Conservation (phyloP, 2,797 vertebrate species). For the Myripristis jacobus region DNA sequence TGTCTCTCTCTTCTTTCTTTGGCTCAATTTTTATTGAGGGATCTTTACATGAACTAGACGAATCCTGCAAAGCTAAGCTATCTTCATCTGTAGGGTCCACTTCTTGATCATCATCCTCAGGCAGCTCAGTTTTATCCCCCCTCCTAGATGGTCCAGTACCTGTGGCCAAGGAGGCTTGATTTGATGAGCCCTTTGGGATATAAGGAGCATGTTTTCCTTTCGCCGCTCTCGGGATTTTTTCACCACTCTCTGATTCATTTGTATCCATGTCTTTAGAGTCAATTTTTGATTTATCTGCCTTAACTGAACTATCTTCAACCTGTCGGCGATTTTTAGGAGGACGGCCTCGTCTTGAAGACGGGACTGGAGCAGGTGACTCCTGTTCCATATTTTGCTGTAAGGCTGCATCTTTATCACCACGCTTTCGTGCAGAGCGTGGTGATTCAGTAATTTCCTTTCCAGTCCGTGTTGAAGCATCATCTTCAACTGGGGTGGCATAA, state of each 20-base stretch:
- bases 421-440: conserved; percentile 89
- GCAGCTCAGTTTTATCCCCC: conserved; percentile 83
- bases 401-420: conserved; percentile 86
- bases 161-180: conserved; percentile 72
- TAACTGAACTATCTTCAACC: conserved; percentile 85
- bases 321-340: conserved; percentile 92
- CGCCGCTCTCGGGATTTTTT: conserved; percentile 82
- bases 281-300: conserved; percentile 83
- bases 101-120: conserved; percentile 76
- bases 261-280: conserved; percentile 88
- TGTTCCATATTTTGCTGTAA: conserved; percentile 77
- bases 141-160: conserved; percentile 82
- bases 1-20: conserved; percentile 84
- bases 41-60: conserved; percentile 67
- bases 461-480: conserved; percentile 82
- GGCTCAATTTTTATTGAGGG: conserved; percentile 67
- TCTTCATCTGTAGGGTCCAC: conserved; percentile 75
- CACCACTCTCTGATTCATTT: conserved; percentile 84
- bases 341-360: conserved; percentile 85
- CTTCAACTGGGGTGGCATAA: conserved; percentile 93
- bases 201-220: conserved; percentile 92
- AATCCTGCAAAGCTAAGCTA: conserved; percentile 57
- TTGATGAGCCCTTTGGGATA: conserved; percentile 81
- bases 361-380: conserved; percentile 80
- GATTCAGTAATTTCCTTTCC: conserved; percentile 89